Conservation (phyloP, 2,888 invertebrate genomes). For the Oscheius myriophilus region DNA sequence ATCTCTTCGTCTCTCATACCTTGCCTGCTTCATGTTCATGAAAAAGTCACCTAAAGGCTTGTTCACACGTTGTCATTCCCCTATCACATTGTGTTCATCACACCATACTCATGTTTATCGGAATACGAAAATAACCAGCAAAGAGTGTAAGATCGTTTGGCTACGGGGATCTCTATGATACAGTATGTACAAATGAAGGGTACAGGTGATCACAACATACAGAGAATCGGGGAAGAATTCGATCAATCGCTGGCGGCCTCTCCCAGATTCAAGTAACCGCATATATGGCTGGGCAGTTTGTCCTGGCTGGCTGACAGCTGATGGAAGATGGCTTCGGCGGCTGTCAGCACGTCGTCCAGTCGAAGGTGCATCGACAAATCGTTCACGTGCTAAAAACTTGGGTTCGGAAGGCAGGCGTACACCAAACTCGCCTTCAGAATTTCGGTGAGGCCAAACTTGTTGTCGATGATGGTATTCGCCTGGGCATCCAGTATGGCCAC, state of each 20-base stretch:
- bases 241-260: not conserved
- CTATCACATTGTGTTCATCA: no score
- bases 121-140: no score
- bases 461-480: conserved; percentile 86
- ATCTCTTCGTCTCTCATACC: no score
- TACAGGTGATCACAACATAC: no score
- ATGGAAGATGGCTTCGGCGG: conserved; percentile 90
- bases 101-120: no score
- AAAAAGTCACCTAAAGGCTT: no score
- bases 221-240: no score
- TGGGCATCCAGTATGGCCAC: conserved; percentile 91
- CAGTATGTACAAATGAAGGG: no score
- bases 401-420: not conserved
- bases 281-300: conserved; percentile 52
- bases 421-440: conserved; percentile 82
- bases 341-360: conserved; percentile 82
- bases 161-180: no score
- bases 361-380: conserved; percentile 89
- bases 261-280: conserved; percentile 45
- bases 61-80: no score
- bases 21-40: no score
- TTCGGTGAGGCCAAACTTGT: conserved; percentile 92
- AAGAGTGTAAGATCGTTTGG: no score
- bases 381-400: conserved; percentile 85
- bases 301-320: conserved; percentile 77